Conservation (phyloP, 1,140 invertebrate genomes). For the Brachionus plicatilis region DNA sequence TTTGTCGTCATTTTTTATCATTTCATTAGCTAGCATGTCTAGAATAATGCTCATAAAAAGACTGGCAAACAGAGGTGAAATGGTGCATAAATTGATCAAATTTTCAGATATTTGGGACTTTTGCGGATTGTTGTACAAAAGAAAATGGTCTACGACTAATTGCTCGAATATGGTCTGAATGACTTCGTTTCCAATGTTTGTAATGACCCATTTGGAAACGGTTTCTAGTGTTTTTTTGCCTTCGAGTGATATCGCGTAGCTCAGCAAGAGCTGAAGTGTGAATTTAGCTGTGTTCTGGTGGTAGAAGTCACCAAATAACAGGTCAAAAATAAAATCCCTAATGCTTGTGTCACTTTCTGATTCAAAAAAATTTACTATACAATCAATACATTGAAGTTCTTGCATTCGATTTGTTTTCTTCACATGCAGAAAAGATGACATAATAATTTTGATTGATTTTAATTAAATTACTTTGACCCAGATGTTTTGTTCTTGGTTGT, state of each 20-base stretch:
- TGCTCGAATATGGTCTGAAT: constrained; percentile 36
- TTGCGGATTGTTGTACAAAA: neutral
- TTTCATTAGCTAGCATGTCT: constrained; percentile 30
- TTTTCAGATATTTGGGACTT: neutral
- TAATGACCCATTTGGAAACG: constrained; percentile 17
- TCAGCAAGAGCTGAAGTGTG: constrained; percentile 12
- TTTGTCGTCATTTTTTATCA: neutral
- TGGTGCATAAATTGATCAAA: neutral
- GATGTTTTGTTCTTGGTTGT: constrained; percentile 16
- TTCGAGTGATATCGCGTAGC: constrained; percentile 16
- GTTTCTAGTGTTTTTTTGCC: constrained; percentile 8
- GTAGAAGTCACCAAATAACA: constrained; percentile 29
- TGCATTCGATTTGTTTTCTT: constrained; percentile 39
- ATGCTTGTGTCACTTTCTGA: neutral
- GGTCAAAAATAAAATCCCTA: constrained; percentile 31
- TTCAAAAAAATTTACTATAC: constrained; percentile 27
- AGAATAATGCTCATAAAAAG: constrained; percentile 33
- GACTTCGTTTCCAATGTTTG: constrained; percentile 31
- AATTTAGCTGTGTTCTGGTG: constrained; percentile 7
- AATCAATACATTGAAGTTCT: constrained; percentile 36
- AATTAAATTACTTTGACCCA: constrained; percentile 14
- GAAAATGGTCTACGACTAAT: constrained; percentile 27
- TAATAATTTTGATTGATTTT: neutral
- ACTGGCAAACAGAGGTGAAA: constrained; percentile 10
- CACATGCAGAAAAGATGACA: neutral